These are phyloP conservation scores for Leptoclinus maculatus DNA, from an alignment of 2,797 vertebrate species.

Conservation along the genomic window DNA sequence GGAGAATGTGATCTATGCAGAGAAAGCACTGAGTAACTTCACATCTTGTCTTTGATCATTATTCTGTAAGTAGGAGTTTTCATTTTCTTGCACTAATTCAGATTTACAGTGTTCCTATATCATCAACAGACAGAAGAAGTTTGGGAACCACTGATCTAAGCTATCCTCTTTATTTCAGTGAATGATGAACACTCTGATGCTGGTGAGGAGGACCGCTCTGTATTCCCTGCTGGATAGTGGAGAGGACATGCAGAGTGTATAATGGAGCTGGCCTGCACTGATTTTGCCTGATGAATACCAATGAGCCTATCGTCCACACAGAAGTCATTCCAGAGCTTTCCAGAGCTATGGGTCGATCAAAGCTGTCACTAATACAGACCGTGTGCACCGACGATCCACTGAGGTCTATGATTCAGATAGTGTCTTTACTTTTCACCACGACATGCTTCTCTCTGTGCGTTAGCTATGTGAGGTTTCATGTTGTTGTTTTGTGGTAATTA, in stretches of 20 bases:
- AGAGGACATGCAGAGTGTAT: slow-evolving; percentile 5
- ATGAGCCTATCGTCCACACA: slow-evolving; percentile 8
- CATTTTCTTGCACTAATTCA: too few relatives aligned
- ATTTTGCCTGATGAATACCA: slow-evolving; percentile 26
- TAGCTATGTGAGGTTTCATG: too few relatives aligned
- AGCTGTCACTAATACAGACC: neutral
- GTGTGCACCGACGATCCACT: neutral
- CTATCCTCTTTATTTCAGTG: neutral
- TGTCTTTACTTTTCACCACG: neutral
- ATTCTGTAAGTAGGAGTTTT: too few relatives aligned
- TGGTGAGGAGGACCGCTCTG: neutral
- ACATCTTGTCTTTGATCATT: too few relatives aligned
- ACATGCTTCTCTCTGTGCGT: neutral
- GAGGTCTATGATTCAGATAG: neutral
- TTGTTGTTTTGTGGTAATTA: neutral
- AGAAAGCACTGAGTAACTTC: too few relatives aligned
- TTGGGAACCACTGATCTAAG: too few relatives aligned
- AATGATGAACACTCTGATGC: neutral
- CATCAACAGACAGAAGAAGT: too few relatives aligned
- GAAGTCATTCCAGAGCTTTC: neutral
- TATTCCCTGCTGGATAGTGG: slow-evolving; percentile 19
- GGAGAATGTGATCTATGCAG: too few relatives aligned
- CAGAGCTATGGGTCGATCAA: neutral
- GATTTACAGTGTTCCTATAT: too few relatives aligned
- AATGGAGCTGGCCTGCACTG: slow-evolving; percentile 17